Conservation (phyloP, 2,797 vertebrate genomes). For the Melopsittacus undulatus region DNA sequence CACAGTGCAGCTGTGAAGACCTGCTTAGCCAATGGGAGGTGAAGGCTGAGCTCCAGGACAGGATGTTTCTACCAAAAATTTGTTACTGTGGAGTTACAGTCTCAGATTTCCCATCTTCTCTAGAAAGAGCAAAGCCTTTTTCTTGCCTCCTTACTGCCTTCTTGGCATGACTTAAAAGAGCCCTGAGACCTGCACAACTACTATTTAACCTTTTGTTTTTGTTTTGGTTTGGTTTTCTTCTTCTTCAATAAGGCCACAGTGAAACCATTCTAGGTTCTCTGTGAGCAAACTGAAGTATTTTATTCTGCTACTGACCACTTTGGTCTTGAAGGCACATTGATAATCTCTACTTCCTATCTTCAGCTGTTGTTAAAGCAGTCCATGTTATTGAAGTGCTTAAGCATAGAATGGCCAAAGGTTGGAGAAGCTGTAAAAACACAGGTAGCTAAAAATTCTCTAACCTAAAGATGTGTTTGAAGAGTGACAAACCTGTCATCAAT, state of each 20-base stretch:
- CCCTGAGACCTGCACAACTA: background rate
- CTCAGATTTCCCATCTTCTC: background rate
- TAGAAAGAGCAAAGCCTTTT: background rate
- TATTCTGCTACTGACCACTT: background rate
- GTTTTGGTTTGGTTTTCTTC: background rate
- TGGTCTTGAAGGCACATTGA: background rate
- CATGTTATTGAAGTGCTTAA: constrained; percentile 45
- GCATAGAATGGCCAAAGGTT: constrained; percentile 42
- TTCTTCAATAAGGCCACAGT: background rate
- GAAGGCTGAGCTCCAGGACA: background rate
- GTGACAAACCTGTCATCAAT: constrained; percentile 29
- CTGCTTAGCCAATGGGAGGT: background rate
- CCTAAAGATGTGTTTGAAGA: constrained; percentile 28
- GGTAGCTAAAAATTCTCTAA: constrained; percentile 47
- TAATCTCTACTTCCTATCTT: background rate
- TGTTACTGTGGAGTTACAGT: background rate
- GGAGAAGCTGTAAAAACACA: constrained; percentile 23
- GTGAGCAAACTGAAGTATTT: background rate
- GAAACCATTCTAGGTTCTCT: background rate
- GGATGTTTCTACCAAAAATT: background rate
- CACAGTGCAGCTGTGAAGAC: background rate
- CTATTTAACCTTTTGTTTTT: background rate
- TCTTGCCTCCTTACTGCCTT: background rate
- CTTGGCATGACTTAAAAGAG: background rate
- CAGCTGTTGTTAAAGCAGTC: constrained; percentile 17